Conservation (phyloP, 1,140 invertebrate genomes). For the Galendromus occidentalis region DNA sequence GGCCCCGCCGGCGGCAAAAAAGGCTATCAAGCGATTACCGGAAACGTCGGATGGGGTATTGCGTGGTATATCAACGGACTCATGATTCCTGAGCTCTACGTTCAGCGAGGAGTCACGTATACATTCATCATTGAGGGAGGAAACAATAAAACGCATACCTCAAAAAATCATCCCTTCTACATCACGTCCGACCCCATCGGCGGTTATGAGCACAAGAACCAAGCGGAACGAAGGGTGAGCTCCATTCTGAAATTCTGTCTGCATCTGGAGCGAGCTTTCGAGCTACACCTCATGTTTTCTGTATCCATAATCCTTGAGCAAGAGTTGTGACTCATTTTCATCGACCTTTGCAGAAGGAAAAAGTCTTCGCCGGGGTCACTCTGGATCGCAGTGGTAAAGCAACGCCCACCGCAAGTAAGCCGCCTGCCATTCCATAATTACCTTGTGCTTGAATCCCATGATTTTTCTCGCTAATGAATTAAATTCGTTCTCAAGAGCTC, state of each 20-base stretch:
- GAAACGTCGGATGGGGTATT: constrained; percentile 76
- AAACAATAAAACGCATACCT: constrained; percentile 47
- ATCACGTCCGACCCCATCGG: constrained; percentile 79
- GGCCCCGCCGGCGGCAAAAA: constrained; percentile 25
- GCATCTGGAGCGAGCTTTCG: background rate
- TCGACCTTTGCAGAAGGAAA: constrained; percentile 39
- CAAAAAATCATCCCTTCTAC: constrained; percentile 81
- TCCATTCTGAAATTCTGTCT: background rate
- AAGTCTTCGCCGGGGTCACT: constrained; percentile 56
- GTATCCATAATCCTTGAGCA: background rate
- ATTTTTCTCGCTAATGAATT: background rate
- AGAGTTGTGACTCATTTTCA: background rate
- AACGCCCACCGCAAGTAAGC: constrained; percentile 20
- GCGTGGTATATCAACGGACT: constrained; percentile 90
- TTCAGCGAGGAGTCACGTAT: constrained; percentile 69
- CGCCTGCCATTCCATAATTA: background rate
- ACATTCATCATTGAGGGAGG: constrained; percentile 45
- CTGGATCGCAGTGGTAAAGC: constrained; percentile 41
- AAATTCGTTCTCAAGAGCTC: background rate
- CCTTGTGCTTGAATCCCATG: background rate
- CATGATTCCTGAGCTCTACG: constrained; percentile 72
- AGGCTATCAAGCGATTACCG: constrained; percentile 27
- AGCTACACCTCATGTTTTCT: background rate
- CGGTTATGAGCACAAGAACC: constrained; percentile 62
- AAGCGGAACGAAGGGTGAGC: constrained; percentile 41